Conservation (phyloP, 2,797 vertebrate species). For the Pristis pectinata region DNA sequence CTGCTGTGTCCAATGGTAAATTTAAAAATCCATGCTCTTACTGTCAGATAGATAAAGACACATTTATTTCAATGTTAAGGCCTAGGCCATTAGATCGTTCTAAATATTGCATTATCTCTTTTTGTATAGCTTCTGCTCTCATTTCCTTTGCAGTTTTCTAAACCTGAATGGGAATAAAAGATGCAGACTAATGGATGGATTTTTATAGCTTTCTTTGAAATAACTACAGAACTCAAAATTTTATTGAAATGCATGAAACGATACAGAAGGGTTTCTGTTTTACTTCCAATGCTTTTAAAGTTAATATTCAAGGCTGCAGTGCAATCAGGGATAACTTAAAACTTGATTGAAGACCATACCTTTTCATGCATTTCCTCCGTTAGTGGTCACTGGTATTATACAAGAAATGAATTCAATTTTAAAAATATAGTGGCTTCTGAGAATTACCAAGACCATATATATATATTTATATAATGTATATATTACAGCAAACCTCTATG, state of each 20-base stretch:
- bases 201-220: slow-evolving; percentile 3
- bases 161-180: not conserved
- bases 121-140: not conserved
- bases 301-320: not conserved
- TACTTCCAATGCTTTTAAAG: not conserved
- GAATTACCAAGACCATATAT: not conserved
- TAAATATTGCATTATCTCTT: slow-evolving; percentile 17
- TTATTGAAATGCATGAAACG: slow-evolving; percentile 1
- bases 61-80: slow-evolving; percentile 31
- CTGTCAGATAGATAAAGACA: not conserved
- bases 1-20: not conserved
- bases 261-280: not conserved
- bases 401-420: slow-evolving; percentile 35
- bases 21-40: not conserved
- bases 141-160: slow-evolving; percentile 27
- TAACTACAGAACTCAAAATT: not conserved
- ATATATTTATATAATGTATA: no score
- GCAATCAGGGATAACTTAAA: slow-evolving; percentile 7
- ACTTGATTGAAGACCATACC: not conserved
- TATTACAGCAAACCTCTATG: slow-evolving; percentile 8
- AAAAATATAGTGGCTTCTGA: not conserved
- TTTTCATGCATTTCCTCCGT: not conserved
- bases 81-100: not conserved
- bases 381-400: not conserved
- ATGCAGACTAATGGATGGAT: not conserved